Conservation (phyloP, 1,140 invertebrate species). For the Hetaerina americana region DNA sequence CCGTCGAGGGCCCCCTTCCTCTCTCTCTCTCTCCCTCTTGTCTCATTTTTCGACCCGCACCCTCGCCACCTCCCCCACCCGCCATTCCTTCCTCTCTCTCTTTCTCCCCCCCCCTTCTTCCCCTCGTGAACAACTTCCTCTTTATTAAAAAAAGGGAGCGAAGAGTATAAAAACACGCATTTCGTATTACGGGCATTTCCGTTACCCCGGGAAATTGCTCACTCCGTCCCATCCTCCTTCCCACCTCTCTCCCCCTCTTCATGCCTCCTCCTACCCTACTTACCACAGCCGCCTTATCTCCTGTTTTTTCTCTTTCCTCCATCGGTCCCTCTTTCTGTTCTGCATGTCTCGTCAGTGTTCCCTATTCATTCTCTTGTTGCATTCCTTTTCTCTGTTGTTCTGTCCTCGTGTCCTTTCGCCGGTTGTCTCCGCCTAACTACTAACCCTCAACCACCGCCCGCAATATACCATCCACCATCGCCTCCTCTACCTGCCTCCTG, state of each 20-base stretch:
- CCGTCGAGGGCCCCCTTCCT: no score
- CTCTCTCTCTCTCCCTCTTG: no score
- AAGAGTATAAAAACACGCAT: background rate
- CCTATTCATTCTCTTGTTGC: no score
- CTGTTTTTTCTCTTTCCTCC: background rate
- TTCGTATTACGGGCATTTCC: background rate
- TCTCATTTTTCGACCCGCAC: no score
- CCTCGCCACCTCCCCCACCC: background rate
- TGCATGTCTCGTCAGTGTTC: no score
- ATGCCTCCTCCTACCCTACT: background rate
- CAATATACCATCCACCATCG: no score
- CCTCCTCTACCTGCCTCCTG: no score
- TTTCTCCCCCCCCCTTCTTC: background rate
- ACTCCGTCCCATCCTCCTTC: background rate
- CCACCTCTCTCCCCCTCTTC: background rate
- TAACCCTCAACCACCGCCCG: no score
- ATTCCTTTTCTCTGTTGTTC: no score
- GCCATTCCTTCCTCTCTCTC: background rate
- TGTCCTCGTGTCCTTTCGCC: no score
- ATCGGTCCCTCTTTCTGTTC: background rate
- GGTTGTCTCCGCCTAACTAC: no score
- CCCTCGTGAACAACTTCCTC: background rate
- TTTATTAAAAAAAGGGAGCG: background rate
- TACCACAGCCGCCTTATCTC: no score
- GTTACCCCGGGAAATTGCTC: background rate